phyloP scores from a whole-genome alignment of 1,140 invertebrate species.

The Drosophila bifasciata region DNA sequence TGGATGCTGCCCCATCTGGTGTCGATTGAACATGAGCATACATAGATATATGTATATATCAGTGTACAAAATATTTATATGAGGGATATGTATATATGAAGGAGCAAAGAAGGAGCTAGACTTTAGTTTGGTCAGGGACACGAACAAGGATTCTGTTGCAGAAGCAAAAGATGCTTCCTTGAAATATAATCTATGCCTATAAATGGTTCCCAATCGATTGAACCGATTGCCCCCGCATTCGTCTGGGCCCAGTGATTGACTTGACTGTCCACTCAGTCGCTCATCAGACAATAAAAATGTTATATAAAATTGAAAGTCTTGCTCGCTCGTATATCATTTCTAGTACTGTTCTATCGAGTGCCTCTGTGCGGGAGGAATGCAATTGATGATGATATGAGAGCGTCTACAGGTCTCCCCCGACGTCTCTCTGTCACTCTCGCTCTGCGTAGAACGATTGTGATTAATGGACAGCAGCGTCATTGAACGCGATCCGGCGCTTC shows the following conservation, averaged over 20 bases:
- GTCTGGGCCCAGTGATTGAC: constrained; percentile 59
- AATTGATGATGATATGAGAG: constrained; percentile 43
- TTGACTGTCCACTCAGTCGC: constrained; percentile 32
- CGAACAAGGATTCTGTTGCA: neutral
- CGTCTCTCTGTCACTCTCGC: neutral
- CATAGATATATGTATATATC: too few species aligned
- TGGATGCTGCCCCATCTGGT: too few species aligned
- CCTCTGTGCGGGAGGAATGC: constrained; percentile 50
- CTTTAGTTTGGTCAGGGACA: too few species aligned
- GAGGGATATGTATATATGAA: too few species aligned
- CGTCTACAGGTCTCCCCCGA: too few species aligned
- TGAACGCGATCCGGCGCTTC: constrained; percentile 66
- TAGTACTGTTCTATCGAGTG: neutral
- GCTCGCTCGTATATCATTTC: constrained; percentile 44
- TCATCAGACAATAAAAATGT: constrained; percentile 29
- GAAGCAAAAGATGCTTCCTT: neutral
- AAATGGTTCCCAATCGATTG: constrained; percentile 1
- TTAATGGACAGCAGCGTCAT: constrained; percentile 75
- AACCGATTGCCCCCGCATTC: constrained; percentile 25
- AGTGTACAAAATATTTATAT: too few species aligned
- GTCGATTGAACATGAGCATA: too few species aligned
- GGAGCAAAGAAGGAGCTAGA: too few species aligned
- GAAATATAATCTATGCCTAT: neutral
- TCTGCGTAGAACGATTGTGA: constrained; percentile 60
- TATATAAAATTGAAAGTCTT: constrained; percentile 59